Percentiles rank a stretch among this genome's conserved stretches.
Conservation (phyloP, 1,140 invertebrate species). For the Heliothis virescens region DNA sequence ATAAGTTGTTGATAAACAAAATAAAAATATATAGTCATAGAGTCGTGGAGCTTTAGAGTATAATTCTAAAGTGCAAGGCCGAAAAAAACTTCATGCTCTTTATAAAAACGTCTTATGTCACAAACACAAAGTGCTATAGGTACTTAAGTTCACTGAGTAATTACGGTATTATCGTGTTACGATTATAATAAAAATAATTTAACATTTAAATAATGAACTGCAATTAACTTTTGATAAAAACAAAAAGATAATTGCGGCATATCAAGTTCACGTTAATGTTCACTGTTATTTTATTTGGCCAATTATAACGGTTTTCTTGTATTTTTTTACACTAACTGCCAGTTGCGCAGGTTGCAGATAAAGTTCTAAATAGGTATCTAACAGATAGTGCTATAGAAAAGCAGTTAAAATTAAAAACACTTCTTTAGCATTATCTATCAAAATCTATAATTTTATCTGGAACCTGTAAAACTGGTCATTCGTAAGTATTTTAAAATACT, state of each 20-base stretch:
- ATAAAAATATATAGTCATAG: background rate
- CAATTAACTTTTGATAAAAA: conserved; percentile 8
- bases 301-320: too few relatives aligned
- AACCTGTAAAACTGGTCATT: too few relatives aligned
- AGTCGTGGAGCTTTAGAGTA: background rate
- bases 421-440: too few relatives aligned
- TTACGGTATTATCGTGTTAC: background rate
- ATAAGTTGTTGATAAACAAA: too few relatives aligned
- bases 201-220: conserved; percentile 3
- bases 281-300: background rate
- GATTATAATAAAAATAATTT: conserved; percentile 11
- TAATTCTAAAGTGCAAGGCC: background rate
- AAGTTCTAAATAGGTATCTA: background rate
- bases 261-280: conserved; percentile 12
- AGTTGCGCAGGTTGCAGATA: too few relatives aligned
- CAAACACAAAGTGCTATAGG: background rate
- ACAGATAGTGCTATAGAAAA: too few relatives aligned
- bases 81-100: background rate
- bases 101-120: conserved; percentile 10
- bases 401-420: too few relatives aligned
- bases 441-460: background rate
- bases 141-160: conserved; percentile 7
- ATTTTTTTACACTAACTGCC: too few relatives aligned
- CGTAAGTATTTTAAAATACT: background rate
- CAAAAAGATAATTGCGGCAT: background rate